A percentile compares a stretch with the other conserved stretches of the same genome.
Evolutionary conservation across 2,888 invertebrate genomes (phyloP).

Genomic region (Troilus luridus): DNA sequence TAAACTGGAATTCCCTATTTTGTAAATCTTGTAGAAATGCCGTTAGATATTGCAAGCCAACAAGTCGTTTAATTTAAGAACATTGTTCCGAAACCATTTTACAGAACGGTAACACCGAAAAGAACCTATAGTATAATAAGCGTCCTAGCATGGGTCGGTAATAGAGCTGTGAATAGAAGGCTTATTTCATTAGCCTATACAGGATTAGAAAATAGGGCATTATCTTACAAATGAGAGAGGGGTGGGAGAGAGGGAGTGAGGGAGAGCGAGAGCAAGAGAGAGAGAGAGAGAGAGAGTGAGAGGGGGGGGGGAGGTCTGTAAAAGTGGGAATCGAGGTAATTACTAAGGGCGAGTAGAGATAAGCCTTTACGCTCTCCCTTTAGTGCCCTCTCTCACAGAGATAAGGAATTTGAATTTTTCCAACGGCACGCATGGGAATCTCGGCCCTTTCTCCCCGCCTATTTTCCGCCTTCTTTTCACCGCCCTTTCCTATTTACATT

Average conservation of each 20-base stretch:
- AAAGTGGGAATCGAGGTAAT: slow-evolving; percentile 38
- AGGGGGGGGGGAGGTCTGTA: not conserved
- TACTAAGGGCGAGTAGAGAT: not conserved
- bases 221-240: slow-evolving; percentile 25
- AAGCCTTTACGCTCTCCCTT: slow-evolving; percentile 10
- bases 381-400: not conserved
- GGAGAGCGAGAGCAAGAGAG: not conserved
- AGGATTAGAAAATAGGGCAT: slow-evolving; percentile 15
- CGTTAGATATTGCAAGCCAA: fast-evolving
- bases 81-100: not conserved
- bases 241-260: too few relatives aligned
- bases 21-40: not conserved
- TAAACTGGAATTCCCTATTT: not conserved
- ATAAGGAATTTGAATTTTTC: slow-evolving; percentile 47
- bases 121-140: not conserved
- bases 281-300: not conserved
- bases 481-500: slow-evolving; percentile 46
- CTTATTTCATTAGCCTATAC: slow-evolving; percentile 16
- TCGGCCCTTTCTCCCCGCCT: not conserved
- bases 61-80: not conserved
- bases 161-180: slow-evolving; percentile 25
- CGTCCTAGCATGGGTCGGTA: not conserved
- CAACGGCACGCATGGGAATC: slow-evolving; percentile 43
- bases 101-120: not conserved
- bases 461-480: slow-evolving; percentile 36